phyloP scores from a whole-genome alignment of 2,888 invertebrate species.

The Eupithecia centaureata region DNA sequence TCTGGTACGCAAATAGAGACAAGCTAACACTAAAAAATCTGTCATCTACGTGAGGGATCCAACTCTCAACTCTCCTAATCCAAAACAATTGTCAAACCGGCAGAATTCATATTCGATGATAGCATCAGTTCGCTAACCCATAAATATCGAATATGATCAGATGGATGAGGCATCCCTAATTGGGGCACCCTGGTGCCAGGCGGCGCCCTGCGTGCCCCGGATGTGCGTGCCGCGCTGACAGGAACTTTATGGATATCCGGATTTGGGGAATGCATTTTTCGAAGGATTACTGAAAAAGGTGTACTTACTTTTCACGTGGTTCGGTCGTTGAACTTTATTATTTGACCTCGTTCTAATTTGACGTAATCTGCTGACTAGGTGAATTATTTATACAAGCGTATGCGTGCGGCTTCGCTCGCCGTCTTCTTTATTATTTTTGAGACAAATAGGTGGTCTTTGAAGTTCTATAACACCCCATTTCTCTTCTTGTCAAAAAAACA shows the following conservation, averaged over 20 bases:
- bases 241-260: conserved; percentile 43
- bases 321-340: conserved; percentile 23
- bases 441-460: neutral
- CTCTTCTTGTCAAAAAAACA: too few species aligned
- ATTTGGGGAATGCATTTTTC: conserved; percentile 46
- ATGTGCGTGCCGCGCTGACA: conserved; percentile 57
- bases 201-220: conserved; percentile 57
- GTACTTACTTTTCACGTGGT: conserved; percentile 22
- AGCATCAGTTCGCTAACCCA: conserved; percentile 16
- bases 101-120: conserved; percentile 24
- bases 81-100: neutral
- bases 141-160: conserved; percentile 40
- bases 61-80: neutral
- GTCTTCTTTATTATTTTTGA: neutral
- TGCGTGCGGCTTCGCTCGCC: neutral
- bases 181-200: conserved; percentile 48
- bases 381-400: neutral
- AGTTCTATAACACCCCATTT: too few species aligned
- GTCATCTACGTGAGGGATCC: neutral
- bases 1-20: too few species aligned
- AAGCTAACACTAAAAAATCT: neutral
- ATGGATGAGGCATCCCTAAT: conserved; percentile 42
- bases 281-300: conserved; percentile 27
- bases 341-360: conserved; percentile 25
- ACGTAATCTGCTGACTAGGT: conserved; percentile 2